Percentiles rank a stretch among this genome's conserved stretches.
Evolutionary conservation across 2,113 vertebrate genomes (phyloP).

Genomic region (Phycodurus eques): DNA sequence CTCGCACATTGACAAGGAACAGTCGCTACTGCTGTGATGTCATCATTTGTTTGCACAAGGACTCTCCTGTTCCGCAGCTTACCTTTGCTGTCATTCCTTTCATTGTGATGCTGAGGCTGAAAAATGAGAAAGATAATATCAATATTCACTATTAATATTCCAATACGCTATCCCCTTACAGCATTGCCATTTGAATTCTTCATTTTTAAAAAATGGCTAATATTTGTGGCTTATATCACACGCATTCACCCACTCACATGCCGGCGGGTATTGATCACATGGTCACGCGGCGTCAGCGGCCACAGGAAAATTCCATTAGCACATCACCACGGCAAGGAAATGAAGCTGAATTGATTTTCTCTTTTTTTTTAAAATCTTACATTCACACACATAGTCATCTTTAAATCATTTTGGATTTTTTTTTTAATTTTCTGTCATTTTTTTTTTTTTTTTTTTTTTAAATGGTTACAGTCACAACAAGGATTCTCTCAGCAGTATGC

Average conservation of each 20-base stretch:
- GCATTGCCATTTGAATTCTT: neutral
- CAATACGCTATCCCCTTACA: neutral
- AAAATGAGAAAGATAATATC: neutral
- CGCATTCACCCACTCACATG: slow-evolving; percentile 32
- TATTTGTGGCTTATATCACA: neutral
- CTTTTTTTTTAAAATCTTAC: neutral
- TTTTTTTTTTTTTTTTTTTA: neutral
- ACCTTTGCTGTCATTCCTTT: slow-evolving; percentile 56
- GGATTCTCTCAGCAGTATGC: neutral
- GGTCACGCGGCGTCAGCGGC: slow-evolving; percentile 37
- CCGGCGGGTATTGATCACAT: slow-evolving; percentile 49
- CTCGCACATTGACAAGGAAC: neutral
- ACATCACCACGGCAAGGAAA: slow-evolving; percentile 17
- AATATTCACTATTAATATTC: too few species aligned
- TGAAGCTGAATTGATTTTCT: slow-evolving; percentile 10
- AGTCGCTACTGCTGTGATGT: neutral
- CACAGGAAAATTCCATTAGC: slow-evolving; percentile 59
- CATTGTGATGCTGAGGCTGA: slow-evolving; percentile 73
- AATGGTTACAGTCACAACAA: too few species aligned
- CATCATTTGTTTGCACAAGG: neutral
- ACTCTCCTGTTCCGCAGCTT: neutral
- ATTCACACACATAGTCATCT: neutral
- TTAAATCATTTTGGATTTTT: neutral
- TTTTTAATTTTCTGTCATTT: neutral
- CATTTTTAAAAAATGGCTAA: neutral